Evolutionary conservation across 1,140 invertebrate genomes (phyloP).

Genomic region (Solenopsis fugax): DNA sequence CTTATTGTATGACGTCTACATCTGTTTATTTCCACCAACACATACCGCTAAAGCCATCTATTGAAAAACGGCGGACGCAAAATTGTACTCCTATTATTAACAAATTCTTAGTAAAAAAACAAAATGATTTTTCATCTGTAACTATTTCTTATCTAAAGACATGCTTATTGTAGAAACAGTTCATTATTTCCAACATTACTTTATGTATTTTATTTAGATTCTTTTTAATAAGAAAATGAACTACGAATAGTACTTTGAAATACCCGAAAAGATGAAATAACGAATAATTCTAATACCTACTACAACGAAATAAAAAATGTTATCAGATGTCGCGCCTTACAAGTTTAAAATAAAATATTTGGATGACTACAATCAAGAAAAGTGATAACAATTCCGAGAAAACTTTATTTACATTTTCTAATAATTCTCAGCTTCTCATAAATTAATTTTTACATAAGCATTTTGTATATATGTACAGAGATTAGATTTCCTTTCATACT

Average conservation of each 20-base stretch:
- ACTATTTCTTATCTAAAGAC: not conserved
- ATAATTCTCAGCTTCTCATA: not conserved
- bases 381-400: not conserved
- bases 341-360: slow-evolving; percentile 1
- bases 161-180: not conserved
- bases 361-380: not conserved
- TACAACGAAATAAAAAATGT: not conserved
- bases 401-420: slow-evolving; percentile 23
- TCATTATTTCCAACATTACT: not conserved
- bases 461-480: slow-evolving; percentile 3
- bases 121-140: not conserved
- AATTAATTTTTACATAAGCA: not conserved
- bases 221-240: not conserved
- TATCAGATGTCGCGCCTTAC: not conserved
- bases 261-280: not conserved
- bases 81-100: too few species aligned
- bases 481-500: not conserved
- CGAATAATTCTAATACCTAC: not conserved
- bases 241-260: not conserved
- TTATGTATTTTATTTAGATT: not conserved
- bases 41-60: too few species aligned
- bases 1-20: too few species aligned
- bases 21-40: too few species aligned
- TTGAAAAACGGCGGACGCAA: too few species aligned
- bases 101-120: slow-evolving; percentile 20